Conservation (phyloP, 2,797 vertebrate species). For the Enteromius unitaeniatus region DNA sequence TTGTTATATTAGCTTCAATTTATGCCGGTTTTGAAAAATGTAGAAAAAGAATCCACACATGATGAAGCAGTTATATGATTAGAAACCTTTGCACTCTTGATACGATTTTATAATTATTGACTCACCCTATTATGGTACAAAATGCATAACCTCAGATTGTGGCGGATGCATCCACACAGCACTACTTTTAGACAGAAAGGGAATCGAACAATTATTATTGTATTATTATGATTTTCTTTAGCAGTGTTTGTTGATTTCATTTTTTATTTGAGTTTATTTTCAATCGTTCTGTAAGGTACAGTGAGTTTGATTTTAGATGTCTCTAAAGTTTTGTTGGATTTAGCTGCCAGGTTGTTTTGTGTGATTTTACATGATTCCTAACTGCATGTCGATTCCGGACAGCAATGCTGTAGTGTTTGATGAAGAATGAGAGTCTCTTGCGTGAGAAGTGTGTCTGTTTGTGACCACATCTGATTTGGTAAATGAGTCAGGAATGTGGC, state of each 20-base stretch:
- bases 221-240: not conserved
- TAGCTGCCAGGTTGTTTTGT: not conserved
- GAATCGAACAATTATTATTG: not conserved
- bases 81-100: not conserved
- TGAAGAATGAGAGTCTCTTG: not conserved
- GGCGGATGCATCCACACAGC: not conserved
- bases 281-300: not conserved
- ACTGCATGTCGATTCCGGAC: not conserved
- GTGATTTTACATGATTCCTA: not conserved
- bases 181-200: constrained; percentile 2
- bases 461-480: not conserved
- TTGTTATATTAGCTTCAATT: not conserved
- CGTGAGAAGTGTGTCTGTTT: not conserved
- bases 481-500: not conserved
- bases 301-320: not conserved
- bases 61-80: not conserved
- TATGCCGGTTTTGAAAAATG: not conserved
- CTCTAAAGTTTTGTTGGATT: too few species aligned
- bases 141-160: not conserved
- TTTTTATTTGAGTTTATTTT: not conserved
- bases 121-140: not conserved
- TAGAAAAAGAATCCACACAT: not conserved
- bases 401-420: not conserved
- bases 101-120: not conserved
- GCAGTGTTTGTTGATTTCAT: too few species aligned